phyloP scores from a whole-genome alignment of 2,113 vertebrate species.

The Ariopsis seemanni region DNA sequence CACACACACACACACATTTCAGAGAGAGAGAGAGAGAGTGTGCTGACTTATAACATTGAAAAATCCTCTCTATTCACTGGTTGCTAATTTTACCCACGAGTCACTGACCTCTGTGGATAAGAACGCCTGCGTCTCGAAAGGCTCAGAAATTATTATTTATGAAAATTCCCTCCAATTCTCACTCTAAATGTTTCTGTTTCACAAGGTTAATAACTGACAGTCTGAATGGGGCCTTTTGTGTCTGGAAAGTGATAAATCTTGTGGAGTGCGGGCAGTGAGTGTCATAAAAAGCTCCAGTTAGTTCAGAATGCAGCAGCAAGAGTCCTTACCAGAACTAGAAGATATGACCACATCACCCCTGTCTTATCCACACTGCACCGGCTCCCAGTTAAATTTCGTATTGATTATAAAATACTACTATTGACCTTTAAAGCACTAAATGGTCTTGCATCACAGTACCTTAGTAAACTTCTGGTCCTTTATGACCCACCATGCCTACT shows the following conservation, averaged over 20 bases:
- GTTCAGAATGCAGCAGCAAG: too few species aligned
- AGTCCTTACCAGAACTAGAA: too few species aligned
- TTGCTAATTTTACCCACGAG: conserved; percentile 48
- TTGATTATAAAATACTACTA: too few species aligned
- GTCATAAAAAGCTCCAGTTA: background rate
- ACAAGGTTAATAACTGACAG: conserved; percentile 28
- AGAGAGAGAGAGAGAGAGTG: conserved; percentile 12
- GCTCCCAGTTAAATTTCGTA: too few species aligned
- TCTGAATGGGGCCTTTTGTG: conserved; percentile 29
- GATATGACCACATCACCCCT: too few species aligned
- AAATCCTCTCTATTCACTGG: conserved; percentile 39
- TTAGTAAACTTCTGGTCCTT: too few species aligned
- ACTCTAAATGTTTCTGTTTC: conserved; percentile 31
- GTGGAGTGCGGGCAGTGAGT: background rate
- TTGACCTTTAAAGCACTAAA: too few species aligned
- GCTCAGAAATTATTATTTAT: conserved; percentile 38
- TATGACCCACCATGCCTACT: too few species aligned
- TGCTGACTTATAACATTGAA: conserved; percentile 9
- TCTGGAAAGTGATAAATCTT: conserved; percentile 1
- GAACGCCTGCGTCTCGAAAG: conserved; percentile 3
- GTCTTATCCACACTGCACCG: too few species aligned
- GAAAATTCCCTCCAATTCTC: conserved; percentile 33
- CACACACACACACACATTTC: conserved; percentile 36
- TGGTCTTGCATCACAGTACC: too few species aligned
- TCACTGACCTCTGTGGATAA: conserved; percentile 31